Conservation (phyloP, 2,113 vertebrate species). For the Clarias gariepinus region DNA sequence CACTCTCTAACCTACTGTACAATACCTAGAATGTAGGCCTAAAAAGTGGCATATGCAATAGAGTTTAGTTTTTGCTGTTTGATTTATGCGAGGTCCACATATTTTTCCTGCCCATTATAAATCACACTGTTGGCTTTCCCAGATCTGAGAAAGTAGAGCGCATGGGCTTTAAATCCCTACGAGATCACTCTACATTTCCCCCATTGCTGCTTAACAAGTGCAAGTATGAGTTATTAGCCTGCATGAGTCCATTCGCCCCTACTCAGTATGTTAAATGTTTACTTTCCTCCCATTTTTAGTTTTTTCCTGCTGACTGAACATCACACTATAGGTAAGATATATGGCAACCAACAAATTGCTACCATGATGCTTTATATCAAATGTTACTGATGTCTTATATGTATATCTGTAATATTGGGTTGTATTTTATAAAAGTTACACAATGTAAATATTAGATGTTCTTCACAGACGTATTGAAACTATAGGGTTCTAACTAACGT, state of each 20-base stretch:
- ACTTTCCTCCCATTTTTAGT: conserved; percentile 59
- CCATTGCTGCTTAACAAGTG: conserved; percentile 62
- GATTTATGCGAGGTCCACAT: conserved; percentile 70
- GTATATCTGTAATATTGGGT: background rate
- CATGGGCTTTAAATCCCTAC: conserved; percentile 55
- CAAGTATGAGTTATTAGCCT: conserved; percentile 57
- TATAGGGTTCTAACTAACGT: background rate
- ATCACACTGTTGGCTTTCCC: conserved; percentile 65
- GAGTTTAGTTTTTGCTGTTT: conserved; percentile 67
- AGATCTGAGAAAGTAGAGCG: conserved; percentile 48
- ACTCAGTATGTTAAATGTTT: conserved; percentile 66
- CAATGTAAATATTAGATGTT: background rate
- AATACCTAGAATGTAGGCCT: conserved; percentile 66
- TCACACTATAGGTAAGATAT: conserved; percentile 47
- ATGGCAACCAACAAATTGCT: conserved; percentile 16
- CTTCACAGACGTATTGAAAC: background rate
- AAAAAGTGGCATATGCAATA: conserved; percentile 69
- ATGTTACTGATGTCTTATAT: background rate
- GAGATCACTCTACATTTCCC: conserved; percentile 59
- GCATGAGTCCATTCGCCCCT: conserved; percentile 55
- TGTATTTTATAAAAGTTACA: background rate
- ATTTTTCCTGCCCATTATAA: conserved; percentile 72
- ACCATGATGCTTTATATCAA: background rate
- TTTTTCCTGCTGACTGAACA: conserved; percentile 61
- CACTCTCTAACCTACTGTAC: conserved; percentile 56